Evolutionary conservation across 1,140 invertebrate genomes (phyloP).

Genomic region (Drosophila ohnishii): DNA sequence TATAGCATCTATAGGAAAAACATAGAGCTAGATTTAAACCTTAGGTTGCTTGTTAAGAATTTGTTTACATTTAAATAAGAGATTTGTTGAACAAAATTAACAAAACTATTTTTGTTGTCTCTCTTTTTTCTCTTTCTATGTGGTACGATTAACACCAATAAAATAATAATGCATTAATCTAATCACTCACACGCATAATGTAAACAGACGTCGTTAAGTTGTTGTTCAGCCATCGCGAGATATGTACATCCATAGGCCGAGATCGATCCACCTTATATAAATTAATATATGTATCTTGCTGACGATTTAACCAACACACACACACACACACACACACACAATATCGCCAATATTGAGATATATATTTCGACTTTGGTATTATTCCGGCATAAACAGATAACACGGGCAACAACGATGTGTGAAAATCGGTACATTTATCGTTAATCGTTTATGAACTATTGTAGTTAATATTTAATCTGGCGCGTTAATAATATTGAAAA

Average conservation of each 20-base stretch:
- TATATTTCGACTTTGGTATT: constrained; percentile 35
- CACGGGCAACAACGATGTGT: constrained; percentile 29
- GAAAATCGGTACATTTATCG: constrained; percentile 35
- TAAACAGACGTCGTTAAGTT: constrained; percentile 72
- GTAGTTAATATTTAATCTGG: constrained; percentile 41
- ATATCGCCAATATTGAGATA: constrained; percentile 20
- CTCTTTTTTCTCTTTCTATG: constrained; percentile 64
- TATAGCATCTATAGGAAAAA: neutral
- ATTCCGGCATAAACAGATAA: constrained; percentile 37
- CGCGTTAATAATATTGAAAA: constrained; percentile 29
- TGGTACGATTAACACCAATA: constrained; percentile 31
- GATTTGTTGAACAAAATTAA: constrained; percentile 42
- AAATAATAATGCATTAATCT: constrained; percentile 13
- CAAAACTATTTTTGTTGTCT: constrained; percentile 47
- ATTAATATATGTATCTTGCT: constrained; percentile 48
- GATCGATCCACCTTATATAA: constrained; percentile 58
- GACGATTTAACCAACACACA: constrained; percentile 54
- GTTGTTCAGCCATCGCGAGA: constrained; percentile 52
- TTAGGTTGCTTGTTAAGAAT: constrained; percentile 4
- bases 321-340: constrained; percentile 22
- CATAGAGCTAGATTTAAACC: neutral
- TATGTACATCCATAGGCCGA: constrained; percentile 38
- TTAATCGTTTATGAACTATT: constrained; percentile 46
- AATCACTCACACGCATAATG: neutral
- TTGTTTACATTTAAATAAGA: constrained; percentile 5